These are phyloP conservation scores for Caenorhabditis wallacei DNA, from an alignment of 2,888 invertebrate genomes.

Conservation along the genomic window DNA sequence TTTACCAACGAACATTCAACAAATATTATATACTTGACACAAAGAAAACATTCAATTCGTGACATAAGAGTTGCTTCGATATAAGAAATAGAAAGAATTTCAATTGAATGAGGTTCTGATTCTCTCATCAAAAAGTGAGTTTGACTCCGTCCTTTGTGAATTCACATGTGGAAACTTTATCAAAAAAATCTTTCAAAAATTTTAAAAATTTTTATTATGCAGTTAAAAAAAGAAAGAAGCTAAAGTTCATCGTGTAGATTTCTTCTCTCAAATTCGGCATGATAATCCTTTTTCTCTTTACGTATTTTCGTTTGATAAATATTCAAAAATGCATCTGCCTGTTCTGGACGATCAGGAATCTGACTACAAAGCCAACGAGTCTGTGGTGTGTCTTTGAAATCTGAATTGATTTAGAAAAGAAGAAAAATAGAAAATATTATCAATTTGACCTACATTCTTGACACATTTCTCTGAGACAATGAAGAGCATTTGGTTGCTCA, in stretches of 20 bases:
- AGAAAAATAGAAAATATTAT: neutral
- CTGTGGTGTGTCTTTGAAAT: constrained; percentile 63
- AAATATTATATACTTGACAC: no score
- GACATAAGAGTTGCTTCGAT: no score
- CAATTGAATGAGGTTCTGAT: no score
- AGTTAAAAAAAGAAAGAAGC: neutral
- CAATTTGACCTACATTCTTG: constrained; percentile 63
- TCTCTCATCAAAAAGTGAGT: no score
- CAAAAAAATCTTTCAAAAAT: no score
- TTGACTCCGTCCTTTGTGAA: no score
- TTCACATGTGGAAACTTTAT: no score
- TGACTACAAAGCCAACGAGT: constrained; percentile 67
- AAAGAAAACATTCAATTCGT: no score
- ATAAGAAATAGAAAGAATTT: no score
- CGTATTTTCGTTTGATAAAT: constrained; percentile 64
- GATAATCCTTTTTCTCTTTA: constrained; percentile 65
- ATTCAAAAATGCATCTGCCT: constrained; percentile 69
- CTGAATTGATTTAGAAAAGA: constrained; percentile 29
- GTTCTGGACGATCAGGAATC: constrained; percentile 64
- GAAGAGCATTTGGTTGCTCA: constrained; percentile 72
- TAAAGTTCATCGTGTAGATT: constrained; percentile 61
- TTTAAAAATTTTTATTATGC: constrained; percentile 5
- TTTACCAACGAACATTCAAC: neutral
- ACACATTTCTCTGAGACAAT: constrained; percentile 73
- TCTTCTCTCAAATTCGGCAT: constrained; percentile 55